A percentile compares a stretch with the other conserved stretches of the same genome.
Conservation (phyloP, 2,797 vertebrate species). For the Loris lydekkerianus region DNA sequence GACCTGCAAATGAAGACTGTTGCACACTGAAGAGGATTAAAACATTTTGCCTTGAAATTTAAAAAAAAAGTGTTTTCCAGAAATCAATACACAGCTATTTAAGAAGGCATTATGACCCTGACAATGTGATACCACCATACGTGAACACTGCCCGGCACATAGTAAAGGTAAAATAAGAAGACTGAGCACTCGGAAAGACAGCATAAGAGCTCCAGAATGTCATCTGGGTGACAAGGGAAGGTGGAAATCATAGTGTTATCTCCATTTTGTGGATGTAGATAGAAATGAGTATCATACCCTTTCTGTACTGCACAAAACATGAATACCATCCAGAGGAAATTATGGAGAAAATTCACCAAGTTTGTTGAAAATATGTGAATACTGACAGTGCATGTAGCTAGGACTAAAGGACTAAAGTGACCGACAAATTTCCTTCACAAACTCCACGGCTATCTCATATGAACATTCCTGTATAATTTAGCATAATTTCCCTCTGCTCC, state of each 20-base stretch:
- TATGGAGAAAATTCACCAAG: neutral
- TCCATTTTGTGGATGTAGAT: neutral
- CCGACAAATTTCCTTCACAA: neutral
- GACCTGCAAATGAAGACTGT: constrained; percentile 54
- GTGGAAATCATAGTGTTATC: neutral
- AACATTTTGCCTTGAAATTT: neutral
- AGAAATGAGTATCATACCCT: neutral
- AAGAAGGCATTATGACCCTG: neutral
- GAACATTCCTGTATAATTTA: neutral
- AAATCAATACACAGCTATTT: neutral
- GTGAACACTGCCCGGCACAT: neutral
- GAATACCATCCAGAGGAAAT: neutral
- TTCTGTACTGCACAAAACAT: neutral
- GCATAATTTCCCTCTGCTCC: too few relatives aligned
- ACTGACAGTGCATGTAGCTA: neutral
- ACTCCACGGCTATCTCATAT: neutral
- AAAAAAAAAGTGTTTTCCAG: neutral
- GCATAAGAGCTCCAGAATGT: neutral
- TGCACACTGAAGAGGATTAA: neutral
- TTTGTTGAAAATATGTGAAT: neutral
- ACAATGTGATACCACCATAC: neutral
- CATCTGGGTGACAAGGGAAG: neutral
- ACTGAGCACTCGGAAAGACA: neutral
- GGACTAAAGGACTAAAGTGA: neutral
- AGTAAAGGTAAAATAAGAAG: neutral